Evolutionary conservation across 2,113 vertebrate species (phyloP).

Genomic region (Dasyurus viverrinus): DNA sequence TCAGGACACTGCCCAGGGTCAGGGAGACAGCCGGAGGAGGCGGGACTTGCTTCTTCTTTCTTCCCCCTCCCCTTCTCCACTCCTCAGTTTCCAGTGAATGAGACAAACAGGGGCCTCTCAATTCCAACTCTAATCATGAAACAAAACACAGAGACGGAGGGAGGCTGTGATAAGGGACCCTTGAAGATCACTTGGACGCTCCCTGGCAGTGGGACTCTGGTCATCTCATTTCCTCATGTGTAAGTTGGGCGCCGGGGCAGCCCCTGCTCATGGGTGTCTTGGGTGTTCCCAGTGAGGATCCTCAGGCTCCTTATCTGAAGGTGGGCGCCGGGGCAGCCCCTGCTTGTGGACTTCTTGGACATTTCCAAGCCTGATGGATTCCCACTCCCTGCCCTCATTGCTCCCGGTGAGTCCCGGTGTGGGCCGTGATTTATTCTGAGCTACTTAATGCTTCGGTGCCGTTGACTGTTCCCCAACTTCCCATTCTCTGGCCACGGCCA

Average conservation of each 20-base stretch:
- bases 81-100: background rate
- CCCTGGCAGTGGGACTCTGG: background rate
- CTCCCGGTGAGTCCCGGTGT: background rate
- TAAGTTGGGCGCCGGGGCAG: background rate
- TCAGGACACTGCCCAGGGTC: background rate
- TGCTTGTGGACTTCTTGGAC: no score
- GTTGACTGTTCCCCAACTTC: no score
- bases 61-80: background rate
- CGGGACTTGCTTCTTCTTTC: background rate
- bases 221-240: background rate
- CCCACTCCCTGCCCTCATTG: background rate
- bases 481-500: background rate
- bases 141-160: background rate
- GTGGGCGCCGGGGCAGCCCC: no score
- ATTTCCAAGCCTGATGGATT: no score
- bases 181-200: background rate
- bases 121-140: background rate
- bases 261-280: background rate
- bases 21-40: background rate
- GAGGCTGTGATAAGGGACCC: background rate
- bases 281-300: background rate
- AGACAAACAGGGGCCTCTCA: background rate
- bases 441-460: no score
- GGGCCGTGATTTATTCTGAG: background rate
- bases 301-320: background rate